Base-by-base conservation (phyloP, 2,797 vertebrate species). In the Spondyliosoma cantharus region DNA sequence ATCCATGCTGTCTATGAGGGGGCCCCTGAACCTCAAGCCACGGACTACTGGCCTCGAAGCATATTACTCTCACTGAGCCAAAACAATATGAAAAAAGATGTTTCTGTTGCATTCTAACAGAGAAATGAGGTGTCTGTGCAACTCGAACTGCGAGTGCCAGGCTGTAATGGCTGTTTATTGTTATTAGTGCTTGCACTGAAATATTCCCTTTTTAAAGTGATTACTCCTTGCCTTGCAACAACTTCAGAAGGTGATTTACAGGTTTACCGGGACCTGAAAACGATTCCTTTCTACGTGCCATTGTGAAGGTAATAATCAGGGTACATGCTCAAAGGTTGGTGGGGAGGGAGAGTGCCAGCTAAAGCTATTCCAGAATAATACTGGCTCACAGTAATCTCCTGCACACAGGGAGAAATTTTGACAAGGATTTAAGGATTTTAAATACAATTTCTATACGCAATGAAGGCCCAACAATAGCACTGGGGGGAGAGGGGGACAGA, bases 351-450 rank as follows among this genome's bases (percentile, higher is more conserved):
- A 86, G 79, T 53, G 78, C 50, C 84, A 54, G 81, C 76, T 89
- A 86, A 92, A 92, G 90, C 91, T 85, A 88, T 91, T 81, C 81
- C 90, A 86, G 87, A 93, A 93, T 89, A 93, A 93, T 88, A 85
- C 78, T 77, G 85, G 84, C 89, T 93, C 74, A 66, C 86, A 62
- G 85, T 92, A 94, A 93, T 93, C 91, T 94, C 85, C 79, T 83
- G 82, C 87, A 86, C 90, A 86, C 86, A 88, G 90, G 87, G 86
- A 91, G 81, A 92, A 84, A 86, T 91, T 93, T 80, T 91, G 87
- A 93, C 90, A 92, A 87, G 90, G 92, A 89, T 94, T 93, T 91
- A 90, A 79, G 90, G 91, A 91, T 92, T 94, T 90, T 90, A 92
- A 93, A 93, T 89, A 90, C 85, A 91, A 87, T 92, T 92, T 91